Percentiles rank a stretch among this genome's conserved stretches.
Conservation (phyloP, 2,888 invertebrate species). For the Brachypalpus laphriformis region DNA sequence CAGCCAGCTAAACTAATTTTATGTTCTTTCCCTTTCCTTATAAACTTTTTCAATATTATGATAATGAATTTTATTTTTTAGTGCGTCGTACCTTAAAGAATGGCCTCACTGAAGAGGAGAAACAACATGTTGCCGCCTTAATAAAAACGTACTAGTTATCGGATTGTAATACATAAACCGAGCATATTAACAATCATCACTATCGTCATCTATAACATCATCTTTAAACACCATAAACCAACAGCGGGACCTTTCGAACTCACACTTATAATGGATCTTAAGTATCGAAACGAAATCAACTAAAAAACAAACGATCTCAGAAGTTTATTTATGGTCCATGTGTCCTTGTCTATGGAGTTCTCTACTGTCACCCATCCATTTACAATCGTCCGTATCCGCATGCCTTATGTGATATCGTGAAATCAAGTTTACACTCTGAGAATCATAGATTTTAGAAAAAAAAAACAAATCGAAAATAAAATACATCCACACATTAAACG, state of each 20-base stretch:
- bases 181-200: conserved; percentile 75
- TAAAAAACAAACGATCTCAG: conserved; percentile 66
- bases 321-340: conserved; percentile 61
- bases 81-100: conserved; percentile 92
- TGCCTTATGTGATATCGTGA: conserved; percentile 44
- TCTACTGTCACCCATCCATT: conserved; percentile 19
- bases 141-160: conserved; percentile 87
- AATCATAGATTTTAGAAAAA: conserved; percentile 57
- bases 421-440: conserved; percentile 45
- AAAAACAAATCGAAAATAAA: conserved; percentile 10
- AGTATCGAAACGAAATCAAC: conserved; percentile 61
- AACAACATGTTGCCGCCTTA: conserved; percentile 89
- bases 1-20: conserved; percentile 40
- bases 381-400: conserved; percentile 26
- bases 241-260: conserved; percentile 65
- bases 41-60: neutral
- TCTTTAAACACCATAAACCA: too few species aligned
- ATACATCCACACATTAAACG: conserved; percentile 18
- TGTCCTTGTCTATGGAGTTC: conserved; percentile 26
- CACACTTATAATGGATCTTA: conserved; percentile 35
- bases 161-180: neutral
- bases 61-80: conserved; percentile 82
- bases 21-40: conserved; percentile 33
- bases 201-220: conserved; percentile 77
- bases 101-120: conserved; percentile 91